Conservation (phyloP, 1,140 invertebrate genomes). For the Neodiprion lecontei region DNA sequence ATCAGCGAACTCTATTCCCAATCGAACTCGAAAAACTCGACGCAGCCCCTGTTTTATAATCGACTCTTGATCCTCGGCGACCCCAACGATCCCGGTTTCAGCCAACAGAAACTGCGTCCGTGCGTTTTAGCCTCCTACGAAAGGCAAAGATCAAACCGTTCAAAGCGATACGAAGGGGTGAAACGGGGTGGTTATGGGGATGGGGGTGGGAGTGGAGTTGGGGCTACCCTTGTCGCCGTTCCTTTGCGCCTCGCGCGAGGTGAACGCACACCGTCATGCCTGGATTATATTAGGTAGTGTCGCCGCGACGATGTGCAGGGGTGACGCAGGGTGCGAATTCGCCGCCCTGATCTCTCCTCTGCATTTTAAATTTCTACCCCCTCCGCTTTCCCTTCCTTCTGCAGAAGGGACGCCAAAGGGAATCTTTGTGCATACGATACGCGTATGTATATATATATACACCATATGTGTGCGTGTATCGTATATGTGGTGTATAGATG, state of each 20-base stretch:
- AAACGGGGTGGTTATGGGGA: neutral
- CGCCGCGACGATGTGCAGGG: constrained; percentile 13
- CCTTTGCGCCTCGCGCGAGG: neutral
- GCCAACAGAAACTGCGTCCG: constrained; percentile 9
- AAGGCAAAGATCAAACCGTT: constrained; percentile 20
- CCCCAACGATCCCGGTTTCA: neutral
- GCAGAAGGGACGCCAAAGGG: too few relatives aligned
- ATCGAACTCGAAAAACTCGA: too few relatives aligned
- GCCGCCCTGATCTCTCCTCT: constrained; percentile 6
- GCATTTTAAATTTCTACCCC: constrained; percentile 18
- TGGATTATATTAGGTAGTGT: constrained; percentile 20
- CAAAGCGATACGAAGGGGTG: constrained; percentile 20
- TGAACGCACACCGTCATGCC: constrained; percentile 21
- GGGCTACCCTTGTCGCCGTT: neutral
- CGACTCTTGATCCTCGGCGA: neutral
- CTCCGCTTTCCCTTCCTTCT: too few relatives aligned
- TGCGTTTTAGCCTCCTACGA: constrained; percentile 11
- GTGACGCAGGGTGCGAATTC: constrained; percentile 8
- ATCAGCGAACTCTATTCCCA: too few relatives aligned
- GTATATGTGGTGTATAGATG: too few relatives aligned
- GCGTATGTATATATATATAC: too few relatives aligned
- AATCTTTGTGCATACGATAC: too few relatives aligned
- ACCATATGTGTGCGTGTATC: too few relatives aligned
- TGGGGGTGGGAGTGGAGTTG: neutral
- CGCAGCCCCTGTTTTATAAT: neutral